These are phyloP conservation scores for Prinia subflava DNA, from an alignment of 2,113 vertebrate genomes.

Conservation along the genomic window DNA sequence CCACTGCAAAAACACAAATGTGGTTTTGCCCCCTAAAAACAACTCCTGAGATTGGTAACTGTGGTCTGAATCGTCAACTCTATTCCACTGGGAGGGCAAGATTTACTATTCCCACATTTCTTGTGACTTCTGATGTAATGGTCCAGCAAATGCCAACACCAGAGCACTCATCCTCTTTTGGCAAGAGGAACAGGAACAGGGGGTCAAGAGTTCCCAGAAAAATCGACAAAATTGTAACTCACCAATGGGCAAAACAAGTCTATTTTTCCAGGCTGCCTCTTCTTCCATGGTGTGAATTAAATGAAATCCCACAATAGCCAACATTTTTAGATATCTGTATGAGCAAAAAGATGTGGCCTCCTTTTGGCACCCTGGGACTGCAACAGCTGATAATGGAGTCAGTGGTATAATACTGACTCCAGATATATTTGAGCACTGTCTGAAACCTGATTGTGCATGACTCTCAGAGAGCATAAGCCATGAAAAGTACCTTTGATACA, in stretches of 20 bases:
- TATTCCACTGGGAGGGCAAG: not conserved
- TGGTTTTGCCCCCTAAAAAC: not conserved
- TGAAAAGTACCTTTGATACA: conserved; percentile 36
- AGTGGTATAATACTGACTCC: not conserved
- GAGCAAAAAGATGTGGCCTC: not conserved
- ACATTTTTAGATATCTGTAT: conserved; percentile 7
- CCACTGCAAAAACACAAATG: not conserved
- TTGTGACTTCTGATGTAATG: not conserved
- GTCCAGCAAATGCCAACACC: not conserved
- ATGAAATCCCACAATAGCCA: conserved; percentile 2
- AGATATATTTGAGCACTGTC: conserved; percentile 35
- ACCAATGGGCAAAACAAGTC: not conserved
- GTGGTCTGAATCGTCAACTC: not conserved
- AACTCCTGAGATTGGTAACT: not conserved
- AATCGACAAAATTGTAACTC: not conserved
- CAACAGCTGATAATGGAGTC: conserved; percentile 15
- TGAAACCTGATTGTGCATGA: conserved; percentile 55
- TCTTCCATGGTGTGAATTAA: conserved; percentile 23
- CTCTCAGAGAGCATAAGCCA: conserved; percentile 24
- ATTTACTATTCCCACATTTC: not conserved
- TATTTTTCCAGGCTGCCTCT: not conserved
- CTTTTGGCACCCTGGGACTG: conserved; percentile 1
- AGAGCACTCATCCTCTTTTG: not conserved
- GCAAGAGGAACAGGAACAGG: not conserved
- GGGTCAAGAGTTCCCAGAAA: not conserved